Evolutionary conservation across 2,888 invertebrate genomes (phyloP), one percentile per base, ranked within the genome.

Genomic region (Coecobrya sp.): DNA sequence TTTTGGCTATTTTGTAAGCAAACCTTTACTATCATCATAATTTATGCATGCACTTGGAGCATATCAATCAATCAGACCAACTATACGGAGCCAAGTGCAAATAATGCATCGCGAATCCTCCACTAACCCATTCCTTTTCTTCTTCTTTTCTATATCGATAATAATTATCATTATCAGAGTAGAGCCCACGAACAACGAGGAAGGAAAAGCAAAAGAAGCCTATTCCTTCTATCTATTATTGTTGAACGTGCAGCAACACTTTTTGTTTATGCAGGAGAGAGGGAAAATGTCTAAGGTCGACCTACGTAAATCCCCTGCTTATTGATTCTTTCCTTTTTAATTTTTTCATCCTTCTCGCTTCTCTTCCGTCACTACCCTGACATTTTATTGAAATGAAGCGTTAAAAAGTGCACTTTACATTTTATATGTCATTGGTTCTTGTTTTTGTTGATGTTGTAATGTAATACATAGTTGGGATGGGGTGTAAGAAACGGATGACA

Each of bases 291-390:
- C 73, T 59, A 62, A 55, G 73, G 76, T 62, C 87, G 19, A 62
- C 0, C 22, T 4, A 68, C 87, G 87, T 79, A 87, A 87, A 79
- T 87, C 87, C 79, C 79, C 87, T 62, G 22, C 59, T 87, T 87
- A 87, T 87, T 87, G 87, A 87, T 87, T 42, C 87, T 86, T 73
- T 36, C 86, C 86, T 73, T 87, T 87, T 87, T 87, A 87, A 87
- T 62, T 87, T 76, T 76, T 30, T 86, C 86, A 55, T 85, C 81
- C 65, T 85, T 7, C 2, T 36, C 36, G 7, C n/a, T n/a, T 65
- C 68, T 27, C 30, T 27, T 68, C 25, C 19, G n/a, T 52, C 0
- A 55, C 36, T 1, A 59, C 36, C 19, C 25, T 86, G 70, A 49
- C 49, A 86, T 86, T 65, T 81, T 42, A 70, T 52, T 70, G 49